These are phyloP conservation scores for Cryptomyrus ogoouensis DNA, from an alignment of 2,113 vertebrate genomes.

Conservation along the genomic window DNA sequence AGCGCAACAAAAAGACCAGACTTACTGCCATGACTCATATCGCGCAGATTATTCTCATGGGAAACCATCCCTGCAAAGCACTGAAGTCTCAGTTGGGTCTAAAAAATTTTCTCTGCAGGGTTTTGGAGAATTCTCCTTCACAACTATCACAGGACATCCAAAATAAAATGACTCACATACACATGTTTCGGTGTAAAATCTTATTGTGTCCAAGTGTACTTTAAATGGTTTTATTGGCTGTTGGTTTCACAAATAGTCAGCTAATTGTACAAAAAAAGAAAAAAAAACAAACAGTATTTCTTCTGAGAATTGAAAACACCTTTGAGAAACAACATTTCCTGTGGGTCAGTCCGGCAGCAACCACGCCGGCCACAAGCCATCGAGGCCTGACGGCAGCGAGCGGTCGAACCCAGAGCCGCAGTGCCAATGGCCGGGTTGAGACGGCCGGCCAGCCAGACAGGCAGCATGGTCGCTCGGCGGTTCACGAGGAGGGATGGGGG, in stretches of 20 bases:
- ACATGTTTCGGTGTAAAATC: neutral
- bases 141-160: neutral
- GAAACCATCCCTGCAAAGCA: neutral
- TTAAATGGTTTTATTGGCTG: neutral
- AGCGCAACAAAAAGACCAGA: neutral
- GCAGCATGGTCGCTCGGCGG: neutral
- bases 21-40: neutral
- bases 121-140: neutral
- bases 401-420: neutral
- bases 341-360: neutral
- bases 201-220: neutral
- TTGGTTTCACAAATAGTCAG: neutral
- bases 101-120: neutral
- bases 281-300: neutral
- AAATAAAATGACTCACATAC: neutral
- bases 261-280: neutral
- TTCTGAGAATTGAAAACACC: neutral
- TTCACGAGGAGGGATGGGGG: neutral
- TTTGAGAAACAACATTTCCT: neutral
- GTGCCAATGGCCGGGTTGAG: neutral
- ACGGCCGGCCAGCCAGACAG: neutral
- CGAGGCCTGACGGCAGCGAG: neutral
- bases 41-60: neutral
- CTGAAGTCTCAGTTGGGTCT: neutral
- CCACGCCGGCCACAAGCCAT: neutral